Evolutionary conservation across 2,113 vertebrate species (phyloP), one percentile per base, ranked within the genome.

Genomic region (Pollachius pollachius): DNA sequence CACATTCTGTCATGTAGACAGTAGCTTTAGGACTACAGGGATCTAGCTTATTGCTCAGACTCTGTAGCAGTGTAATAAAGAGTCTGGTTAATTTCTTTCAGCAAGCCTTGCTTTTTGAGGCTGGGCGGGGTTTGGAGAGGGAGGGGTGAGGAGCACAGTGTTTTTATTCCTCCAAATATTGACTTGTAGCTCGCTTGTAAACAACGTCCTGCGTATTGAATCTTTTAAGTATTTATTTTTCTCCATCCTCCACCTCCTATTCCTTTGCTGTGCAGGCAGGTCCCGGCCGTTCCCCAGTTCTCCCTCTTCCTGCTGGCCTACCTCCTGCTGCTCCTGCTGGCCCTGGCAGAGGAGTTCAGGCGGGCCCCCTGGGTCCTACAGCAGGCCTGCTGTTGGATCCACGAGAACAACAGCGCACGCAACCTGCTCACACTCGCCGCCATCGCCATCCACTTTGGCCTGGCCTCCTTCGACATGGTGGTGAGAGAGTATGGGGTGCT

Each of bases 331-430:
- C 92, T 98, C 72, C 85, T 96, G 75, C 83, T 98, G 76, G 94
- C 93, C 0, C 93, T 96, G 0, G 97, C 96, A 0, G 97, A 98
- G 70, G 97, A 99, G 88, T 98, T 98, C 69, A 96, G 93, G 88
- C 92, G 92, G 84, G 83, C 93, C 62, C 96, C 97, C 2, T 65
- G 89, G 1, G 60, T 91, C 7, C 93, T 98, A 62, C 95, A 96
- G 84, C 91, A 95, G 72, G 89, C 95, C 23, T 97, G 97, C 90
- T 97, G 97, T 86, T 96, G 95, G 95, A 95, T 99, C 84, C 96
- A 98, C 2, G 97, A 98, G 85, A 96, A 94, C 84, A 96, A 98
- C 85, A 85, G 94, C 61, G 95, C 95, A 75, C 92, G 96, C 69
- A 97, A 95, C 57, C 84, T 98, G 71, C 94, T 99, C 91, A 97